Conservation (phyloP, 2,888 invertebrate species). For the Itoplectis maculator region DNA sequence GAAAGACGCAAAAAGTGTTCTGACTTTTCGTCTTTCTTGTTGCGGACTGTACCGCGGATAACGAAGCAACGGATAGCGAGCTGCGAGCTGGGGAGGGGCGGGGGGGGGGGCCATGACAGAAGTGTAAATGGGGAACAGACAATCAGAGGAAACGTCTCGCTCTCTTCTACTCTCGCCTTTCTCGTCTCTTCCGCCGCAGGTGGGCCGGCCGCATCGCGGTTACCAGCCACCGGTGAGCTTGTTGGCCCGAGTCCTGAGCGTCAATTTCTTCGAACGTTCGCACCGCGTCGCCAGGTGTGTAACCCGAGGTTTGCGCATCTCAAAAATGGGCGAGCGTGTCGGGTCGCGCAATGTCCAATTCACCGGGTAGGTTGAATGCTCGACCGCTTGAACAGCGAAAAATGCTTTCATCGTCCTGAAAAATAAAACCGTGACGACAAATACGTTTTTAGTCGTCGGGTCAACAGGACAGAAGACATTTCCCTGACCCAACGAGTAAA, state of each 20-base stretch:
- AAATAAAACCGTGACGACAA: no score
- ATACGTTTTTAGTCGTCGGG: no score
- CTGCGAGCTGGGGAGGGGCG: neutral
- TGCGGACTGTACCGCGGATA: conserved; percentile 9
- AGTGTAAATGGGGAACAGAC: conserved; percentile 59
- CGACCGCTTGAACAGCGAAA: neutral
- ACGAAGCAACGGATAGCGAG: neutral
- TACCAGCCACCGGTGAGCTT: conserved; percentile 2
- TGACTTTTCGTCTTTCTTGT: no score
- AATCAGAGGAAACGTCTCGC: conserved; percentile 57
- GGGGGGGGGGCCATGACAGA: conserved; percentile 3
- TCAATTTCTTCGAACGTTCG: conserved; percentile 58
- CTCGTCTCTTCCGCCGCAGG: neutral
- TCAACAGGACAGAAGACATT: no score
- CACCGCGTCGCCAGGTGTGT: conserved; percentile 20
- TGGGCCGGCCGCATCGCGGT: neutral
- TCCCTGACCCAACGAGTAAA: no score
- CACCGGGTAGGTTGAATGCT: neutral
- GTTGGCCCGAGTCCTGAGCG: conserved; percentile 45
- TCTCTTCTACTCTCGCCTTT: conserved; percentile 40
- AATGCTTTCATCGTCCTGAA: no score
- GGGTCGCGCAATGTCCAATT: neutral
- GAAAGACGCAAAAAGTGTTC: no score
- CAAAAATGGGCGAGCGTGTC: neutral
- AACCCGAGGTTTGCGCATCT: conserved; percentile 29